These are phyloP conservation scores for Carassius auratus DNA, from an alignment of 2,113 vertebrate species.

Conservation along the genomic window DNA sequence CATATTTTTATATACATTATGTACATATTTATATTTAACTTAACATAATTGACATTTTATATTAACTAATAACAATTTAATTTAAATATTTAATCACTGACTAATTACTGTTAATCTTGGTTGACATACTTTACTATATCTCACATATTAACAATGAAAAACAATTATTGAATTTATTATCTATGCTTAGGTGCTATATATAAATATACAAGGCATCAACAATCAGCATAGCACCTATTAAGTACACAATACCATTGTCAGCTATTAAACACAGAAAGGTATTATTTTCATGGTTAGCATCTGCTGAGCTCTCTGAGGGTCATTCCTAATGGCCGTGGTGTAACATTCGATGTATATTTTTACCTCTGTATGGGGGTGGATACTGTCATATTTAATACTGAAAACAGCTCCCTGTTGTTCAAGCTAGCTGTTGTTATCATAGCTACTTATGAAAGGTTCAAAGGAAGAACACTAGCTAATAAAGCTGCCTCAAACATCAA, in stretches of 20 bases:
- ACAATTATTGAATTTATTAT: no score
- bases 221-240: not conserved
- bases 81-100: no score
- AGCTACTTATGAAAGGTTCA: conserved; percentile 39
- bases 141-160: not conserved
- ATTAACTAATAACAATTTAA: no score
- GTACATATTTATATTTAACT: no score
- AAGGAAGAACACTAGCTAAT: conserved; percentile 34
- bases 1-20: no score
- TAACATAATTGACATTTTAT: no score
- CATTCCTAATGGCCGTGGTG: not conserved
- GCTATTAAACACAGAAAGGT: not conserved
- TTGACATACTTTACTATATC: no score
- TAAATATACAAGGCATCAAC: not conserved
- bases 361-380: not conserved
- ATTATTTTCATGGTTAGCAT: not conserved
- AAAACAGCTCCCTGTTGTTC: not conserved
- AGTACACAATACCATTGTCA: not conserved
- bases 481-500: conserved; percentile 42
- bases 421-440: not conserved
- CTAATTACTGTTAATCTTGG: no score
- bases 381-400: not conserved
- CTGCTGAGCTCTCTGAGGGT: not conserved
- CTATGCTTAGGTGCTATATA: not conserved
- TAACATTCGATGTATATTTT: not conserved